phyloP scores from a whole-genome alignment of 2,888 invertebrate species.

The Luperina nickerlii region DNA sequence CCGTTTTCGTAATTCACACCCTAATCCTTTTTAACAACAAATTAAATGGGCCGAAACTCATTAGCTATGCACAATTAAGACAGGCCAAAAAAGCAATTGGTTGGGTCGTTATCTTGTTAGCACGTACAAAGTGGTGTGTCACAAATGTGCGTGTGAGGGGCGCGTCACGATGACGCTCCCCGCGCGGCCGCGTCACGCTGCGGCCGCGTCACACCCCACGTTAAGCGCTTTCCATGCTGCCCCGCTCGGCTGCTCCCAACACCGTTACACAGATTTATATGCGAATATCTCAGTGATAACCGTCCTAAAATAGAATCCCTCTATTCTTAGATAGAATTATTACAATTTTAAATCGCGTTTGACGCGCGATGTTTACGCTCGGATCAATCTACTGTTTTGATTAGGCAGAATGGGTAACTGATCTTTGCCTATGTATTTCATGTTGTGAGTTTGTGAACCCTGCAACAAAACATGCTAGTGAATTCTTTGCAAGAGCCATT shows the following conservation, averaged over 20 bases:
- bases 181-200: constrained; percentile 49
- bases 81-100: constrained; percentile 49
- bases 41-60: constrained; percentile 39
- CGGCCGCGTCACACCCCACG: constrained; percentile 71
- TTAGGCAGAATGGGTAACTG: constrained; percentile 36
- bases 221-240: constrained; percentile 50
- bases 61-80: constrained; percentile 54
- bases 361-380: constrained; percentile 33
- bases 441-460: not conserved
- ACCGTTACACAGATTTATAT: constrained; percentile 67
- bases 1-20: constrained; percentile 24
- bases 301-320: constrained; percentile 42
- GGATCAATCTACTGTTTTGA: constrained; percentile 19
- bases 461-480: not conserved
- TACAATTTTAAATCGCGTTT: constrained; percentile 49
- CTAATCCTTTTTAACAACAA: constrained; percentile 20
- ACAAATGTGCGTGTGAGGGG: constrained; percentile 64
- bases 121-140: constrained; percentile 56
- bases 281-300: constrained; percentile 60
- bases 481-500: not conserved
- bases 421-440: constrained; percentile 28
- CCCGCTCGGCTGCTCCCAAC: constrained; percentile 37
- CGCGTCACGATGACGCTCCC: constrained; percentile 72
- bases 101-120: constrained; percentile 50
- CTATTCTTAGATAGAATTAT: constrained; percentile 44